Conservation (phyloP, 2,113 vertebrate species). For the Seriola rivoliana region DNA sequence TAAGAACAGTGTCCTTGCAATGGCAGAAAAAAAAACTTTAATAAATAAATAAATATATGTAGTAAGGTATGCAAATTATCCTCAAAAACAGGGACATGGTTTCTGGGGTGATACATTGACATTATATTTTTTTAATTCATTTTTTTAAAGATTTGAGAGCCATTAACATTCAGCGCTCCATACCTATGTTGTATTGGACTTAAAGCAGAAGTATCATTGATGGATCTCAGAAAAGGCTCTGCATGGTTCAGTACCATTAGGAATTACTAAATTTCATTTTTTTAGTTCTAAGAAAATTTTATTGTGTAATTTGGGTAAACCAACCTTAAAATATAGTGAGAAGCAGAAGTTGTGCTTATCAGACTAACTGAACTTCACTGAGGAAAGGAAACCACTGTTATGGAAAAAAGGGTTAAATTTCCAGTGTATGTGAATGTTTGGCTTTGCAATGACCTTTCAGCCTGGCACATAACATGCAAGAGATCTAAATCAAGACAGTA, state of each 20-base stretch:
- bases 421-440: background rate
- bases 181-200: background rate
- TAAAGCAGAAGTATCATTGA: background rate
- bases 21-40: background rate
- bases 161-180: too few relatives aligned
- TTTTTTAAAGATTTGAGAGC: background rate
- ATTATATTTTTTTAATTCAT: background rate
- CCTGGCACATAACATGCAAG: slow-evolving; percentile 4
- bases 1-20: background rate
- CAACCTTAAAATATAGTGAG: background rate
- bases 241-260: background rate
- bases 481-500: slow-evolving; percentile 15
- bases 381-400: slow-evolving; percentile 28
- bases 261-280: background rate
- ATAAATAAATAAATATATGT: background rate
- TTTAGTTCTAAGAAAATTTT: background rate
- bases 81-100: background rate
- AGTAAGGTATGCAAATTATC: background rate
- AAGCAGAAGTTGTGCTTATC: slow-evolving; percentile 45
- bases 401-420: slow-evolving; percentile 19
- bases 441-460: slow-evolving; percentile 56
- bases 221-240: background rate
- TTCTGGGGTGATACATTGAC: background rate
- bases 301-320: background rate
- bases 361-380: background rate